These are phyloP conservation scores for Troides helena DNA, from an alignment of 2,888 invertebrate genomes.

Conservation along the genomic window DNA sequence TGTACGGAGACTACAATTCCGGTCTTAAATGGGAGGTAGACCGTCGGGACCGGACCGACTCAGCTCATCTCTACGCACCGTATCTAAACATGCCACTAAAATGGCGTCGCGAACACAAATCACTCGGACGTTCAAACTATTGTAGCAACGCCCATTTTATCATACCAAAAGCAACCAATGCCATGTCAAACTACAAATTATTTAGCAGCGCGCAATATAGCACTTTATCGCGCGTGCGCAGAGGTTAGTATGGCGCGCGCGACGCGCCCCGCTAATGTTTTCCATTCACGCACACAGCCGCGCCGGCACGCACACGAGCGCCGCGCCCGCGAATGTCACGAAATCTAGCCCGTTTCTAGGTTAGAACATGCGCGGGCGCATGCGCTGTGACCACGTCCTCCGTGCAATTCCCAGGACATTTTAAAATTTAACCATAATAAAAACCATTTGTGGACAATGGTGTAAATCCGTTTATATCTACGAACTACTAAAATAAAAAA, in stretches of 20 bases:
- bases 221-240: conserved; percentile 33
- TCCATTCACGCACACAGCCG: conserved; percentile 49
- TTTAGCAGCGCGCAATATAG: conserved; percentile 27
- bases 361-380: conserved; percentile 71
- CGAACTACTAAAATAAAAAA: no score
- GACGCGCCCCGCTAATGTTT: conserved; percentile 41
- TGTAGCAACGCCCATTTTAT: conserved; percentile 72
- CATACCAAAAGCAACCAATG: conserved; percentile 74
- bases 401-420: conserved; percentile 20
- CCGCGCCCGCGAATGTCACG: conserved; percentile 64
- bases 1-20: background rate
- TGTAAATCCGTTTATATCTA: no score
- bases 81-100: conserved; percentile 37
- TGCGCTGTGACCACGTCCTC: conserved; percentile 48
- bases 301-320: conserved; percentile 49
- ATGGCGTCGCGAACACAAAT: conserved; percentile 41
- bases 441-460: no score
- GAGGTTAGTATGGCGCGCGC: conserved; percentile 31
- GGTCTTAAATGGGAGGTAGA: background rate
- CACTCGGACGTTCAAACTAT: conserved; percentile 57
- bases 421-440: background rate
- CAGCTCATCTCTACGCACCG: conserved; percentile 30
- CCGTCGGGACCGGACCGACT: conserved; percentile 6
- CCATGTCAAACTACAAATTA: conserved; percentile 60
- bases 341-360: conserved; percentile 77